These are phyloP conservation scores for Peromyscus leucopus DNA, from an alignment of 2,113 vertebrate species.

Conservation along the genomic window DNA sequence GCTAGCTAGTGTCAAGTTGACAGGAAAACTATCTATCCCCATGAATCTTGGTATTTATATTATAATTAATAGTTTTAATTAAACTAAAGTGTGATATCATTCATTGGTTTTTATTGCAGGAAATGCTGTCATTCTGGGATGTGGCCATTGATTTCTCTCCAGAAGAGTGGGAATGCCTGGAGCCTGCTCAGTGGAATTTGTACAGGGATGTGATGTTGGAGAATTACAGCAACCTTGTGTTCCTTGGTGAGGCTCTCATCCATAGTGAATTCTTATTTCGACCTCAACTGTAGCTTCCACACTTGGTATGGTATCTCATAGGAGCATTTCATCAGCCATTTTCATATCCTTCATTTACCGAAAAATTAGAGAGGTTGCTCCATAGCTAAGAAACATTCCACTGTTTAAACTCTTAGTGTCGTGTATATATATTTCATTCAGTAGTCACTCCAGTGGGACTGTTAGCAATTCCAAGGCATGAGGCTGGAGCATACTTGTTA, in stretches of 20 bases:
- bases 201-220: slow-evolving; percentile 18
- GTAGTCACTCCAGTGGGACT: neutral
- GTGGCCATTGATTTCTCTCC: neutral
- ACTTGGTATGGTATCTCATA: neutral
- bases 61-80: neutral
- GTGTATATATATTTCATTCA: neutral
- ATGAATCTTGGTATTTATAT: neutral
- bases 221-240: neutral
- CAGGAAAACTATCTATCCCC: neutral
- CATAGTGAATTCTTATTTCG: neutral
- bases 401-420: neutral
- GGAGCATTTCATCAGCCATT: neutral
- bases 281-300: neutral
- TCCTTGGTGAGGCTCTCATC: neutral
- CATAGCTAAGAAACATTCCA: neutral
- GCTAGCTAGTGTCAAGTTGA: neutral
- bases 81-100: neutral
- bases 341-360: neutral
- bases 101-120: neutral
- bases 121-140: neutral
- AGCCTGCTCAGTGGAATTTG: neutral
- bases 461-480: neutral
- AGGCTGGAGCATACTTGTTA: neutral
- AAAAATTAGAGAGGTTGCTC: neutral
- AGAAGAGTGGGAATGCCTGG: neutral